These are phyloP conservation scores for Xestia rhomboidea DNA, from an alignment of 2,888 invertebrate genomes.

Conservation along the genomic window DNA sequence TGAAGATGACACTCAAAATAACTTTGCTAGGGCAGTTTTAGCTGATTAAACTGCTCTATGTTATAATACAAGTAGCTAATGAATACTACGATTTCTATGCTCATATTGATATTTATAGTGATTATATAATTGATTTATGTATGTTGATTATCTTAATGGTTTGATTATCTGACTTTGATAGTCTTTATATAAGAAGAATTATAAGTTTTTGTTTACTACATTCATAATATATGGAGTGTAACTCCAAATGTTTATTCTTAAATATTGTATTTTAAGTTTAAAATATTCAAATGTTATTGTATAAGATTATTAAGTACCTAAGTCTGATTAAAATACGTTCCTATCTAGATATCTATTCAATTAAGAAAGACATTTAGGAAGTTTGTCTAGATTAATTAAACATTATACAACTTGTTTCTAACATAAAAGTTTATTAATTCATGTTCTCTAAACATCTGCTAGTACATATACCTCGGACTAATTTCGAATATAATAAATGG, in stretches of 20 bases:
- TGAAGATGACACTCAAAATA: not conserved
- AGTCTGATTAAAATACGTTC: no score
- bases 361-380: no score
- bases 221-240: not conserved
- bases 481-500: not conserved
- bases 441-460: conserved; percentile 3
- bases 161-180: not conserved
- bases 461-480: not conserved
- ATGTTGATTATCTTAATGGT: not conserved
- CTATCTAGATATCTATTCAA: no score
- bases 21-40: not conserved
- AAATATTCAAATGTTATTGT: no score
- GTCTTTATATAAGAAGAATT: not conserved
- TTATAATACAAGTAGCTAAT: not conserved
- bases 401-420: not conserved
- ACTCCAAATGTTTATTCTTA: conserved; percentile 3
- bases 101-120: not conserved
- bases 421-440: not conserved
- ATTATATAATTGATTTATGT: not conserved
- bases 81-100: no score
- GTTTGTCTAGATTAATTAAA: no score
- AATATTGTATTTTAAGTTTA: not conserved
- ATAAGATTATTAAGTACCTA: no score
- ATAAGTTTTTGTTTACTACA: not conserved
- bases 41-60: not conserved